These are phyloP conservation scores for Manis crassicaudata DNA, from an alignment of 2,797 vertebrate species.

Conservation along the genomic window DNA sequence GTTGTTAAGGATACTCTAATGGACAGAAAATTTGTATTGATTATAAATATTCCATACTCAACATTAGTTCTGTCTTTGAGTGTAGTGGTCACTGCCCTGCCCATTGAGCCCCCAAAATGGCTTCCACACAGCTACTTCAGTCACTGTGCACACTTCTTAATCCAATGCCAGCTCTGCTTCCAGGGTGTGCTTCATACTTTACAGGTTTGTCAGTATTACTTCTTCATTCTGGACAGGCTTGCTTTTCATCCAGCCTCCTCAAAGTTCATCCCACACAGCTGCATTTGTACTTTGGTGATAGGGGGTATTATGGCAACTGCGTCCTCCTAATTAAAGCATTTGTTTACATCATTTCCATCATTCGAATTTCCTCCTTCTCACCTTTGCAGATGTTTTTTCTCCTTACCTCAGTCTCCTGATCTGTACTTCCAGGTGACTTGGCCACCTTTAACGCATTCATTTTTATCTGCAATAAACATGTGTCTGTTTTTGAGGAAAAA, in stretches of 20 bases:
- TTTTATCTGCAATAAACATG: neutral
- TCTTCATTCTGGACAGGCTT: neutral
- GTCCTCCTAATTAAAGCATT: neutral
- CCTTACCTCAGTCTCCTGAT: neutral
- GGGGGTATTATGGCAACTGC: neutral
- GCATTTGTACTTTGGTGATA: neutral
- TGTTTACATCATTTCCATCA: neutral
- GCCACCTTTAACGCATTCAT: neutral
- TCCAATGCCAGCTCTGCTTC: neutral
- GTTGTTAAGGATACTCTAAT: neutral
- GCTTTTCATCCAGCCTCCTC: neutral
- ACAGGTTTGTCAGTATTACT: neutral
- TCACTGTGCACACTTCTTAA: neutral
- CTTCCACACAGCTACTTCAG: neutral
- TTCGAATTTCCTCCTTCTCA: neutral
- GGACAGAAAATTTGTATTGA: neutral
- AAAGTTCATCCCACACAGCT: neutral
- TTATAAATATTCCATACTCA: neutral
- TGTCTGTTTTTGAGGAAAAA: neutral
- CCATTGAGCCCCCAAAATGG: neutral
- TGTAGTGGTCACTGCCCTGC: neutral
- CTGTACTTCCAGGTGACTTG: neutral
- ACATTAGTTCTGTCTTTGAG: neutral
- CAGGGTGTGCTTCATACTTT: neutral
- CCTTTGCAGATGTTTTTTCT: neutral